Evolutionary conservation across 2,797 vertebrate species (phyloP).

Genomic region (Lepilemur septentrionalis): DNA sequence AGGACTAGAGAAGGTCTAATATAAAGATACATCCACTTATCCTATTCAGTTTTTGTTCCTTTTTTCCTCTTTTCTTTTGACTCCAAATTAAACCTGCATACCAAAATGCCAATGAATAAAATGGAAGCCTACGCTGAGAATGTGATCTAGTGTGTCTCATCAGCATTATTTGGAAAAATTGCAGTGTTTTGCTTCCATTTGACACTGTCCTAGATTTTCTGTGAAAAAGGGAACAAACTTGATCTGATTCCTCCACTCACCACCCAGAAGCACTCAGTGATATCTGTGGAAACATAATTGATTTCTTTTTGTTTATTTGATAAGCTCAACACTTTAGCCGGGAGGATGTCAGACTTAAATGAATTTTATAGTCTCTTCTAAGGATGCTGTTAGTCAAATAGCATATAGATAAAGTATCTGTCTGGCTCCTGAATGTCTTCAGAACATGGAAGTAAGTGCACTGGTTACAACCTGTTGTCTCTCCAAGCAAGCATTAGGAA

Average conservation of each 20-base stretch:
- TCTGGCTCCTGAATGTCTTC: constrained; percentile 66
- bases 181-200: not conserved
- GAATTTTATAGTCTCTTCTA: constrained; percentile 56
- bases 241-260: not conserved
- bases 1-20: not conserved
- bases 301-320: constrained; percentile 72
- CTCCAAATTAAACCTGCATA: not conserved
- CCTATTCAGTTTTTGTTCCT: not conserved
- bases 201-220: not conserved
- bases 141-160: not conserved
- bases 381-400: constrained; percentile 65
- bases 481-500: not conserved
- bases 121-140: not conserved
- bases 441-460: not conserved
- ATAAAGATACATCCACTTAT: not conserved
- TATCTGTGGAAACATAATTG: constrained; percentile 60
- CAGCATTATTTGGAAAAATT: not conserved
- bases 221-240: not conserved
- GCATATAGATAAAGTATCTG: constrained; percentile 49
- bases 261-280: constrained; percentile 26
- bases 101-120: not conserved
- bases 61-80: not conserved
- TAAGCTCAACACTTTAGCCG: constrained; percentile 67
- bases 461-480: not conserved
- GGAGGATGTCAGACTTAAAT: constrained; percentile 68